Conservation (phyloP, 2,888 invertebrate genomes). For the Drosophila helvetica region DNA sequence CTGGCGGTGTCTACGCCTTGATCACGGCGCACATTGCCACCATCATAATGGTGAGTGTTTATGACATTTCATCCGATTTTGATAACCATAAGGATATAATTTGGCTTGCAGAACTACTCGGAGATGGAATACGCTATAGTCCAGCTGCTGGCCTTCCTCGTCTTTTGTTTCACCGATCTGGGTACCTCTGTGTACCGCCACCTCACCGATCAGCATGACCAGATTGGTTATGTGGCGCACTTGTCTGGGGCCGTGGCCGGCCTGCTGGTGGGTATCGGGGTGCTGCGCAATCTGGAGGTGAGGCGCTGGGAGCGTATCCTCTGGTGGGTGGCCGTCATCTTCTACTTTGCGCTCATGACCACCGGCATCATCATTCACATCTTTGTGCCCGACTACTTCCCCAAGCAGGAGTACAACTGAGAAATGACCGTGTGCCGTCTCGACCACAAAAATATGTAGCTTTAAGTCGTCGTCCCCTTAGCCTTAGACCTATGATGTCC, state of each 20-base stretch:
- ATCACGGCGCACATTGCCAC: constrained; percentile 97
- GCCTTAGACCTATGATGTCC: constrained; percentile 34
- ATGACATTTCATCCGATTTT: too few species aligned
- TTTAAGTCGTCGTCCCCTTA: constrained; percentile 40
- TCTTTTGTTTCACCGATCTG: constrained; percentile 92
- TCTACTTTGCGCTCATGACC: constrained; percentile 89
- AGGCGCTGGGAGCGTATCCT: constrained; percentile 91
- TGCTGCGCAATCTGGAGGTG: constrained; percentile 92
- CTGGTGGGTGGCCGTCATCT: constrained; percentile 91
- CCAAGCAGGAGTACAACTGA: constrained; percentile 80
- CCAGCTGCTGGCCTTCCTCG: constrained; percentile 91
- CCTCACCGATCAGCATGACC: constrained; percentile 87
- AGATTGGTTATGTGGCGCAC: constrained; percentile 97
- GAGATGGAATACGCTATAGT: constrained; percentile 97
- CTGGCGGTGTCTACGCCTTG: constrained; percentile 97
- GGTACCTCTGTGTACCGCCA: constrained; percentile 96
- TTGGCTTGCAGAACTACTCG: constrained; percentile 92
- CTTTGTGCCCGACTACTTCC: constrained; percentile 86
- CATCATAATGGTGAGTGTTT: constrained; percentile 88
- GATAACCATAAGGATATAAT: too few species aligned
- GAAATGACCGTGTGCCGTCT: background rate
- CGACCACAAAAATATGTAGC: constrained; percentile 27
- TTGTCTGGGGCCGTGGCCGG: constrained; percentile 96
- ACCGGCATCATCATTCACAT: constrained; percentile 90
- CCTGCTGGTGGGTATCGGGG: constrained; percentile 90